Base-by-base conservation (phyloP, 1,140 invertebrate genomes). In the Scaptomyza montana region DNA sequence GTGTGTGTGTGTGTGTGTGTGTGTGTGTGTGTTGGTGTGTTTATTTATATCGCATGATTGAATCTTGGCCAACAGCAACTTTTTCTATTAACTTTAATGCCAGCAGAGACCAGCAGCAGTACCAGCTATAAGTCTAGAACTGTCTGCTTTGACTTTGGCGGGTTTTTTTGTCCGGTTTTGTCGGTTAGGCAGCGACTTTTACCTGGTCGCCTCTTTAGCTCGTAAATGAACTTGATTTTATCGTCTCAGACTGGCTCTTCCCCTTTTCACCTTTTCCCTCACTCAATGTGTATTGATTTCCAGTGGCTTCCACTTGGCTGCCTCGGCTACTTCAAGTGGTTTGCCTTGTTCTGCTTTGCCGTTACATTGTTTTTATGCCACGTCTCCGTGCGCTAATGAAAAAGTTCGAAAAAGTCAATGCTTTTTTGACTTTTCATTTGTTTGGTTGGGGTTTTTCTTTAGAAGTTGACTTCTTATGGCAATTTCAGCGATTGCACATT, bases 21-120 rank as follows among this genome's bases (percentile, higher is more conserved):
- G 55, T 69, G 59, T 73, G 51, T 77, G 51, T 72, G 53, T 51
- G 74, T 77, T 46, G 74, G 69, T 69, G 76, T 78, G 81, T 71
- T 87, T 86, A 77, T 82, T 86, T 89, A 89, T 89, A 89, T 89
- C 84, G 80, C 84, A 89, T 89, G 84, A 89, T 89, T 89, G 84
- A 89, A 89, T 89, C 84, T 89, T 89, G 84, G 79, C 84, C 85
- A 89, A 87, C 82, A 89, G 84, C 67, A 89, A 89, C 85, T 89
- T 89, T 89, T 89, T 89, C 84, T 89, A 89, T 89, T 89, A 89
- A 89, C 84, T 89, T 89, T 89, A 89, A 89, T 89, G 79, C 84
- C 84, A 77, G 57, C 74, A 75, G 50, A 64, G 66, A 64, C 54
- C 62, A 64, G 39, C 39, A 55, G 62, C 16, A 16, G 16, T 16